Evolutionary conservation across 2,888 invertebrate species (phyloP).

Genomic region (Apamea monoglypha): DNA sequence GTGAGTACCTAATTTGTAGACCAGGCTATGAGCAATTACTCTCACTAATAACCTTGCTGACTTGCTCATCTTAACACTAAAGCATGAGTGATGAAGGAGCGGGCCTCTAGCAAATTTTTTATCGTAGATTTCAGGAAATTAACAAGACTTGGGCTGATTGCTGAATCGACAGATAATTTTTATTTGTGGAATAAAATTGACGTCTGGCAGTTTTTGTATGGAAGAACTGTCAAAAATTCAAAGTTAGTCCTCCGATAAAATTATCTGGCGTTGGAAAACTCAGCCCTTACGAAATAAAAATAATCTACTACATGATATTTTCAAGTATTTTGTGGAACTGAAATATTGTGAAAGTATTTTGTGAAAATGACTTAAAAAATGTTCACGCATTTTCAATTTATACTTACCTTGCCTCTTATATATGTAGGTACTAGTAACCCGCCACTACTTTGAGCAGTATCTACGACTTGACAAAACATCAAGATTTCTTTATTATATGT

Average conservation of each 20-base stretch:
- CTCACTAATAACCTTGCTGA: neutral
- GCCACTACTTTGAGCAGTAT: too few relatives aligned
- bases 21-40: slow-evolving; percentile 19
- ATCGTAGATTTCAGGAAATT: neutral
- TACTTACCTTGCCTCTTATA: too few relatives aligned
- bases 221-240: too few relatives aligned
- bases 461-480: too few relatives aligned
- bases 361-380: neutral
- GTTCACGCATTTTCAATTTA: neutral
- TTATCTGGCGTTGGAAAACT: too few relatives aligned
- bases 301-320: neutral
- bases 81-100: neutral
- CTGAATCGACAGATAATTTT: too few relatives aligned
- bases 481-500: too few relatives aligned
- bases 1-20: slow-evolving; percentile 15
- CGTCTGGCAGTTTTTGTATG: too few relatives aligned
- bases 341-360: neutral
- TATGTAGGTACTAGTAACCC: too few relatives aligned
- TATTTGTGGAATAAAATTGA: too few relatives aligned
- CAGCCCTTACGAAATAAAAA: neutral
- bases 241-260: too few relatives aligned
- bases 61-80: neutral
- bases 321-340: neutral
- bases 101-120: neutral
- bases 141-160: too few relatives aligned